These are phyloP conservation scores for Stenodera caucasica DNA, from an alignment of 2,888 invertebrate species.

Conservation along the genomic window DNA sequence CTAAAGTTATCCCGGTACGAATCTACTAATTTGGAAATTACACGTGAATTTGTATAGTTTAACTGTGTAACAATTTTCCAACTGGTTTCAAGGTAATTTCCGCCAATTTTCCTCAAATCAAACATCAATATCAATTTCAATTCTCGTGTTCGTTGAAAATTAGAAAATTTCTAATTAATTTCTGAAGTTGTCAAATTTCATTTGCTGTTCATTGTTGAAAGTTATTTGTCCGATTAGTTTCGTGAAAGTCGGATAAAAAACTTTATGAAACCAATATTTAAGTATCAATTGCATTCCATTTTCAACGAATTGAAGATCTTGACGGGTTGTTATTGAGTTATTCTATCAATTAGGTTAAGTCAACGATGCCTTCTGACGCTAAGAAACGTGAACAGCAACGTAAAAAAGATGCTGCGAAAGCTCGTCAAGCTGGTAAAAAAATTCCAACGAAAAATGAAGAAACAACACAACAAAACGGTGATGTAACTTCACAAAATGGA, in stretches of 20 bases:
- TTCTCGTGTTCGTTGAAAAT: no score
- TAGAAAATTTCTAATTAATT: neutral
- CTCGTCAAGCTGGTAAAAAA: slow-evolving; percentile 60
- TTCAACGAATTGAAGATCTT: neutral
- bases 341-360: slow-evolving; percentile 10
- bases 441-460: slow-evolving; percentile 37
- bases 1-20: neutral
- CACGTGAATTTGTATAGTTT: slow-evolving; percentile 1
- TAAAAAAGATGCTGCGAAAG: slow-evolving; percentile 92
- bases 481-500: slow-evolving; percentile 56
- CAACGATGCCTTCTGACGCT: slow-evolving; percentile 93
- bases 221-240: neutral
- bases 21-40: slow-evolving; percentile 4
- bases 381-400: slow-evolving; percentile 98
- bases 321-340: neutral
- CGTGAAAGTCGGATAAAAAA: slow-evolving; percentile 24
- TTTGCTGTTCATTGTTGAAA: neutral
- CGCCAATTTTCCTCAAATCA: no score
- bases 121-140: no score
- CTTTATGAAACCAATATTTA: slow-evolving; percentile 18
- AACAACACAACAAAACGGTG: slow-evolving; percentile 20
- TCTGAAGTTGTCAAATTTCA: neutral
- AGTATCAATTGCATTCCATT: neutral
- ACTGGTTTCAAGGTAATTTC: neutral
- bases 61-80: neutral